phyloP scores from a whole-genome alignment of 2,888 invertebrate species.

The Drosophila flavopinicola region DNA sequence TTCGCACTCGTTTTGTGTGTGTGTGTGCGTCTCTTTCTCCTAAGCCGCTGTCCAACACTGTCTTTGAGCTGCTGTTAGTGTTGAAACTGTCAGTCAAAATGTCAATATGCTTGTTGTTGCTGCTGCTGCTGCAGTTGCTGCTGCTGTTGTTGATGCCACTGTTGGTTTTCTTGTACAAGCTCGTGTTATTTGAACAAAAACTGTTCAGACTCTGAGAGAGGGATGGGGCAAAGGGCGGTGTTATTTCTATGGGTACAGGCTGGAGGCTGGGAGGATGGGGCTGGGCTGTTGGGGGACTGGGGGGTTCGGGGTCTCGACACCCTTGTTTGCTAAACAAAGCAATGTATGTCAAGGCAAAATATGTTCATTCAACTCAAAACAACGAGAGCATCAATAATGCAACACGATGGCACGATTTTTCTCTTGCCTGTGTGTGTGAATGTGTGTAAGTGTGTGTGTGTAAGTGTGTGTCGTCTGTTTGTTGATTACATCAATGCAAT shows the following conservation, averaged over 20 bases:
- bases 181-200: constrained; percentile 78
- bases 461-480: constrained; percentile 33
- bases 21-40: constrained; percentile 14
- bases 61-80: constrained; percentile 63
- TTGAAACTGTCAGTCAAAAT: constrained; percentile 50
- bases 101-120: constrained; percentile 61
- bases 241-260: constrained; percentile 49
- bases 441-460: not conserved
- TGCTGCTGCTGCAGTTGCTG: constrained; percentile 37
- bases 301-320: constrained; percentile 64
- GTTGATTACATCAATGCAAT: constrained; percentile 75
- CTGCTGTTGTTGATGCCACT: constrained; percentile 53
- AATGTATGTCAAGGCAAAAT: constrained; percentile 78
- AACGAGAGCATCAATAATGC: constrained; percentile 72
- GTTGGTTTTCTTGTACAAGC: constrained; percentile 75
- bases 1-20: constrained; percentile 16
- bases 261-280: constrained; percentile 4
- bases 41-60: constrained; percentile 57
- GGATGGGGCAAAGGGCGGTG: not conserved
- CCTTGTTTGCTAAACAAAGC: constrained; percentile 77
- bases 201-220: constrained; percentile 21
- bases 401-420: constrained; percentile 48
- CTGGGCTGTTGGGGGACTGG: not conserved
- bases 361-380: constrained; percentile 77
- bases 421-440: not conserved